These are phyloP conservation scores for Callosobruchus maculatus DNA, from an alignment of 2,888 invertebrate species.

Conservation along the genomic window DNA sequence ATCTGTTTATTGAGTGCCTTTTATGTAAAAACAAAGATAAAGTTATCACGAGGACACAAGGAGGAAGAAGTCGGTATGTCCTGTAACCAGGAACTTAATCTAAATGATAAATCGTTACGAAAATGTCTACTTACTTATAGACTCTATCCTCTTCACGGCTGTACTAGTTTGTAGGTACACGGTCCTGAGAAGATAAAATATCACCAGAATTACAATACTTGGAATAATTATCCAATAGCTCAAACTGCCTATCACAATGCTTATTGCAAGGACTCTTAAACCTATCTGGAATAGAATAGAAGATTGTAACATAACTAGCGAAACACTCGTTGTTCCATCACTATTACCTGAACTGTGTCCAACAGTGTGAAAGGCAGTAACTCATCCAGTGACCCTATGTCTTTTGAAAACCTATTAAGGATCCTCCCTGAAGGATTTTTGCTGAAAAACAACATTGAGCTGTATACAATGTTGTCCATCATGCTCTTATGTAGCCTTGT, in stretches of 20 bases:
- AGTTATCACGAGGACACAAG: too few species aligned
- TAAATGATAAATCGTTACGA: too few species aligned
- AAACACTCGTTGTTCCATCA: not conserved
- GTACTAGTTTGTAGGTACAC: slow-evolving; percentile 72
- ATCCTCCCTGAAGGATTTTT: slow-evolving; percentile 62
- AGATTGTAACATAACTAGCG: slow-evolving; percentile 24
- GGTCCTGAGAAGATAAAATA: slow-evolving; percentile 64
- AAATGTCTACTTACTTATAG: slow-evolving; percentile 55
- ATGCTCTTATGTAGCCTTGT: slow-evolving; percentile 55
- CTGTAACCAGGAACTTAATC: too few species aligned
- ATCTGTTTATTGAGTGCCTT: too few species aligned
- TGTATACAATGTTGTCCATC: slow-evolving; percentile 56
- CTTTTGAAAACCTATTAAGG: slow-evolving; percentile 70
- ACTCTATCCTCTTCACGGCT: slow-evolving; percentile 68
- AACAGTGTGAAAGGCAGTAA: slow-evolving; percentile 51
- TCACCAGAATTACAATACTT: slow-evolving; percentile 59
- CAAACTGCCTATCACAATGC: slow-evolving; percentile 66
- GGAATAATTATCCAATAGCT: slow-evolving; percentile 69
- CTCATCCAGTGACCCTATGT: slow-evolving; percentile 61
- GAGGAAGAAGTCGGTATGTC: too few species aligned
- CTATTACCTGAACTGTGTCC: slow-evolving; percentile 49
- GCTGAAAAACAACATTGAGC: slow-evolving; percentile 68
- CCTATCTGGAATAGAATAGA: slow-evolving; percentile 54
- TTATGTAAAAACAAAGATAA: too few species aligned
- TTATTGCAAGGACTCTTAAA: slow-evolving; percentile 63